Evolutionary conservation across 2,797 vertebrate species (phyloP).

Genomic region (Merluccius polli): DNA sequence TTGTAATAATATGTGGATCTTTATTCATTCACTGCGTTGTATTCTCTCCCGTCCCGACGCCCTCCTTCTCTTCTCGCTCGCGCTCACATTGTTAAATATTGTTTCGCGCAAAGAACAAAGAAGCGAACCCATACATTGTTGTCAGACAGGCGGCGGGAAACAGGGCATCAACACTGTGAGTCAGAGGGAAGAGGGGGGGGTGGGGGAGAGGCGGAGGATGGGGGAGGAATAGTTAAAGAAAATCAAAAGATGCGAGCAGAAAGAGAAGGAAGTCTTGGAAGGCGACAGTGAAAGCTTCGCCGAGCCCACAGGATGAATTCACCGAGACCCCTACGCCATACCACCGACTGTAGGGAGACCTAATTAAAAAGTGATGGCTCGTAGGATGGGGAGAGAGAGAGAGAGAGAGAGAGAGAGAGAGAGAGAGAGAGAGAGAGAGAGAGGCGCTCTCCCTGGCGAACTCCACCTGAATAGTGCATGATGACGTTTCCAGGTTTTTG

Average conservation of each 20-base stretch:
- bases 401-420: slow-evolving; percentile 58
- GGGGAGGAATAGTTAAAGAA: background rate
- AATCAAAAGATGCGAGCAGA: slow-evolving; percentile 38
- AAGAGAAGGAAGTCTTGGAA: slow-evolving; percentile 63
- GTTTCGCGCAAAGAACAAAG: background rate
- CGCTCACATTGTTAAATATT: background rate
- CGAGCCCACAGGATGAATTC: slow-evolving; percentile 56
- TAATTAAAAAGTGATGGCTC: slow-evolving; percentile 72
- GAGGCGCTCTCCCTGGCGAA: slow-evolving; percentile 45
- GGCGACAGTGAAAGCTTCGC: slow-evolving; percentile 42
- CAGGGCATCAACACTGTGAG: slow-evolving; percentile 58
- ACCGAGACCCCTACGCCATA: background rate
- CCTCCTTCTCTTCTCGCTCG: background rate
- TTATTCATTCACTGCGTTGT: background rate
- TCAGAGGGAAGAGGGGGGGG: slow-evolving; percentile 32
- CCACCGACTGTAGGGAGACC: slow-evolving; percentile 65
- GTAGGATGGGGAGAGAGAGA: slow-evolving; percentile 57
- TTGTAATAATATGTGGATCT: background rate
- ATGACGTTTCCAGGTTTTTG: background rate
- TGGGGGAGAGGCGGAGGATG: background rate
- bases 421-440: slow-evolving; percentile 58
- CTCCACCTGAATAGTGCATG: slow-evolving; percentile 49
- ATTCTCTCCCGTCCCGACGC: too few species aligned
- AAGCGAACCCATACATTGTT: slow-evolving; percentile 44
- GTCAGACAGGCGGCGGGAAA: slow-evolving; percentile 45